Conservation (phyloP, 2,888 invertebrate species). For the Eupelmus urozonus region DNA sequence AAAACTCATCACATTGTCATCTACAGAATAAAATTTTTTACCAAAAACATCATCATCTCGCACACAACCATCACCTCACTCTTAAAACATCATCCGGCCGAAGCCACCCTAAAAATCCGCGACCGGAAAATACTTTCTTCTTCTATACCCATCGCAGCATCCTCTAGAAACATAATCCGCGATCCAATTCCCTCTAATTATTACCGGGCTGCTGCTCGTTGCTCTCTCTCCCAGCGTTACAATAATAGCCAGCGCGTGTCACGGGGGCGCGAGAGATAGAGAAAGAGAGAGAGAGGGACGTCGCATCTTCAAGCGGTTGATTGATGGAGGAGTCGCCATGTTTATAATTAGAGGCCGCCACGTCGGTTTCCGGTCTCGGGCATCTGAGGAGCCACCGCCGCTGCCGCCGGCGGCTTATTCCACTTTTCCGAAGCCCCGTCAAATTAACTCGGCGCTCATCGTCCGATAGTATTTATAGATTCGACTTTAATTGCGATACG, state of each 20-base stretch:
- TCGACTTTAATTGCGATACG: conserved; percentile 29
- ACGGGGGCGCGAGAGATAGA: conserved; percentile 52
- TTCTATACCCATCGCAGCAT: no score
- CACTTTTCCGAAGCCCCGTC: conserved; percentile 47
- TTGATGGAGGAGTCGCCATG: conserved; percentile 75
- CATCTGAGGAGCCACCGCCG: conserved; percentile 16
- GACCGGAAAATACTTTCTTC: no score
- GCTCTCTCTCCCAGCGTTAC: conserved; percentile 58
- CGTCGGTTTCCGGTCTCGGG: conserved; percentile 67
- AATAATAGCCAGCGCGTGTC: conserved; percentile 67
- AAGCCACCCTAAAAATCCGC: no score
- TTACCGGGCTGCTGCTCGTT: conserved; percentile 62
- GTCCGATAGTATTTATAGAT: conserved; percentile 46
- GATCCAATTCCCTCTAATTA: conserved; percentile 69
- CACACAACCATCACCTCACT: no score
- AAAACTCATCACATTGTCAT: no score
- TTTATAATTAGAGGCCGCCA: conserved; percentile 75
- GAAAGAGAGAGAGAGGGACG: conserved; percentile 50
- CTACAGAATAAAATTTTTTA: no score
- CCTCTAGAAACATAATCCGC: conserved; percentile 59
- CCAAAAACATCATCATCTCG: no score
- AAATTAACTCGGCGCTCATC: conserved; percentile 46
- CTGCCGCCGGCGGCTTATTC: neutral
- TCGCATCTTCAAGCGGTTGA: conserved; percentile 69
- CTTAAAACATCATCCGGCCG: no score